Base-by-base conservation (phyloP, 2,888 invertebrate species). In the Archips xylosteana region DNA sequence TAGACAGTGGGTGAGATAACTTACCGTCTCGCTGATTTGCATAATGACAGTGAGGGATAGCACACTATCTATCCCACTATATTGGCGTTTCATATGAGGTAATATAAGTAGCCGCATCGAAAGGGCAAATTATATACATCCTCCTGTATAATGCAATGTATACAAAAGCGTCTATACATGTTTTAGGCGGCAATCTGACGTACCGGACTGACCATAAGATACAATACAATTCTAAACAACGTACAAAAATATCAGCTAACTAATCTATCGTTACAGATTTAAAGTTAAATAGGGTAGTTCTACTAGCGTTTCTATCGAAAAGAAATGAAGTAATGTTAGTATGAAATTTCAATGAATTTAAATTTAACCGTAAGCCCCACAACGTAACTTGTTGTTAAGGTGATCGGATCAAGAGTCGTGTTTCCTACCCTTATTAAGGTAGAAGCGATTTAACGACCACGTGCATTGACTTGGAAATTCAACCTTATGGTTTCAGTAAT, bases 181-280 rank as follows among this genome's bases (percentile, higher is more conserved):
- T 42, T 49, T 61, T 74, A 74, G 74, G 74, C 74, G 74, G 74
- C 61, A n/a, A 64, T 2, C 42, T 74, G 74, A 74, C 74, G 74
- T 65, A 74, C 74, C 74, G 60, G 64, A 74, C 61, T 51, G 63
- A 74, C 74, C 70, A 42, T 70, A 47, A 54, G 54, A 23, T 32
- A 57, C 12, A 23, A 57, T 23, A 54, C 9, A 54, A 54, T 54
- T 23, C 23, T 54, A 54, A 54, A 54, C 9, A 23, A 54, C 49
- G n/a, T 49, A 49, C 51, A 51, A 51, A 8, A 4, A 49, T 49
- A 49, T 3, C 4, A 49, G n/a, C 49, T 49, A 47, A 6, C 12
- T 4, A 47, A n/a, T 51, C 13, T 49, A 49, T 49, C 3, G 47
- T 4, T 49, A 49, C 47, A 4, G 4, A 13, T 13, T 49, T 13